phyloP scores from a whole-genome alignment of 2,888 invertebrate genomes.

The Rhogogaster chlorosoma region DNA sequence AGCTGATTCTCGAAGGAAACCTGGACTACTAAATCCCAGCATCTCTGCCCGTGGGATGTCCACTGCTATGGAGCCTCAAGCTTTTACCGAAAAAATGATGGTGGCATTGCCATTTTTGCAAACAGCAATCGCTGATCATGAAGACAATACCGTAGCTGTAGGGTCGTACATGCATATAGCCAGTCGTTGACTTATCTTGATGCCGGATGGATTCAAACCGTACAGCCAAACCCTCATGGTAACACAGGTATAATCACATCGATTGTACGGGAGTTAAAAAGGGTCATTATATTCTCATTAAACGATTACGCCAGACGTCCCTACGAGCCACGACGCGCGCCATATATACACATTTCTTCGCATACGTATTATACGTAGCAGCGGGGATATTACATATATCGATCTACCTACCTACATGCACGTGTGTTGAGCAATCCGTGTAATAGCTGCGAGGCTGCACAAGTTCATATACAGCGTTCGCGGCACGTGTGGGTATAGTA shows the following conservation, averaged over 20 bases:
- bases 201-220: not conserved
- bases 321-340: not conserved
- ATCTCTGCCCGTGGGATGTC: not conserved
- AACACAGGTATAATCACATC: not conserved
- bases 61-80: not conserved
- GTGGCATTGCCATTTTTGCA: not conserved
- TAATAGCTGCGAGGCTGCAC: conserved; percentile 25
- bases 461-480: not conserved
- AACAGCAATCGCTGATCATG: not conserved
- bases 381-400: too few species aligned
- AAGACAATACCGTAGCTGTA: not conserved
- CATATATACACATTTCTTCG: not conserved
- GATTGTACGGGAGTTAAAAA: not conserved
- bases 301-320: conserved; percentile 12
- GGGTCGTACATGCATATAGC: not conserved
- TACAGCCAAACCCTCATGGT: not conserved
- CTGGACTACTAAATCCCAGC: not conserved
- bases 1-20: not conserved
- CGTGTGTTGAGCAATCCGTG: conserved; percentile 9
- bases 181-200: not conserved
- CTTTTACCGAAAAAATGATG: not conserved
- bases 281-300: conserved; percentile 30
- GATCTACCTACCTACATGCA: too few species aligned
- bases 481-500: not conserved
- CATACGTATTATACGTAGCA: not conserved